phyloP scores from a whole-genome alignment of 1,140 invertebrate species.

The Scaptodrosophila lebanonensis region DNA sequence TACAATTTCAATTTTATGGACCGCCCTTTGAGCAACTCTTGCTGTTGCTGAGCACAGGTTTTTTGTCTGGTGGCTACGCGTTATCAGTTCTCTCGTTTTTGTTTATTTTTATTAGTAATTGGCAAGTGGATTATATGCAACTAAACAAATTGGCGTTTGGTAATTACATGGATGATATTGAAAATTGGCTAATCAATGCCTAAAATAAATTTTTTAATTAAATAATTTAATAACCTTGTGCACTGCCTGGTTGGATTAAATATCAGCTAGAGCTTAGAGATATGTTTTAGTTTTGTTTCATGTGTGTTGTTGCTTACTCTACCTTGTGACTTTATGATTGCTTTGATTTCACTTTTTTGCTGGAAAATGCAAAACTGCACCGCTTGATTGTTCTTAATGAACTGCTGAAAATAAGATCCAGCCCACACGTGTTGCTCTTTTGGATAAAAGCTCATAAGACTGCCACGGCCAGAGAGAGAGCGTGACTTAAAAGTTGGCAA shows the following conservation, averaged over 20 bases:
- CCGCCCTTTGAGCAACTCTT: constrained; percentile 1
- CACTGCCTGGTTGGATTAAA: too few relatives aligned
- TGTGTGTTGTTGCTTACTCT: constrained; percentile 13
- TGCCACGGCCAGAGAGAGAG: constrained; percentile 17
- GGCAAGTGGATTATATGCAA: not conserved
- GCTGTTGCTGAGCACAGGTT: constrained; percentile 1
- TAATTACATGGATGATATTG: too few relatives aligned
- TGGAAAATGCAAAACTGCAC: constrained; percentile 24
- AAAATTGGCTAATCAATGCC: too few relatives aligned
- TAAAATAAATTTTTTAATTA: too few relatives aligned
- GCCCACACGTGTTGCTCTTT: constrained; percentile 38
- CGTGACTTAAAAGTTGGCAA: constrained; percentile 35
- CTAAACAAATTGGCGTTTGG: too few relatives aligned
- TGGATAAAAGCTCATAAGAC: constrained; percentile 13
- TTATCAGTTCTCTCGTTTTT: constrained; percentile 18
- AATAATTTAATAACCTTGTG: too few relatives aligned
- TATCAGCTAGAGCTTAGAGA: too few relatives aligned
- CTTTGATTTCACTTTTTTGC: constrained; percentile 1
- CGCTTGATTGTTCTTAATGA: constrained; percentile 4
- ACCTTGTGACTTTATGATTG: constrained; percentile 32
- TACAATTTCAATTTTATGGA: too few relatives aligned
- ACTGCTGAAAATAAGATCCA: constrained; percentile 8
- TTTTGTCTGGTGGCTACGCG: not conserved
- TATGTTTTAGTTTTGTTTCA: constrained; percentile 1
- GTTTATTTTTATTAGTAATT: constrained; percentile 19